Evolutionary conservation across 2,888 invertebrate species (phyloP), one percentile per base, ranked within the genome.

Genomic region (Catocala nupta): DNA sequence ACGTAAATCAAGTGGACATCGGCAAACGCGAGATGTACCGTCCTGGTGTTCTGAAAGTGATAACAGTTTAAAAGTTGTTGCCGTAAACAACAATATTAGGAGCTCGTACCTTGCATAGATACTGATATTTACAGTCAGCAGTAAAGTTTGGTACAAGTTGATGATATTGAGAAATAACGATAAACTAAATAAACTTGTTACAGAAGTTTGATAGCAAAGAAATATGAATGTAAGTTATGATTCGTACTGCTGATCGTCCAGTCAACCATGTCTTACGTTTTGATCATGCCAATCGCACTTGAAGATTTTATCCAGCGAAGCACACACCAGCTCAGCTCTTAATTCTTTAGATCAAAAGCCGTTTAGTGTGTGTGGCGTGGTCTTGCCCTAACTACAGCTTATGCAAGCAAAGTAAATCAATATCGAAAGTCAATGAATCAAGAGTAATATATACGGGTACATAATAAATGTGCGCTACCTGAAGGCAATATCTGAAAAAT

Each of bases 401-500:
- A 91, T 93, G 92, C 90, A 90, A 91, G 92, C 90, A 92, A 92
- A 93, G 92, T 94, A 94, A 94, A 94, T 94, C 94, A 94, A 94
- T 94, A 94, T 92, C 86, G 86, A 92, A 94, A 93, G 93, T 94
- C 94, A 94, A 93, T 94, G 94, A 94, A 94, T 94, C 94, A 94
- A 90, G 93, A 93, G 93, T 93, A 94, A 94, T 94, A 94, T 94
- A 94, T 94, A 93, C 93, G 94, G 94, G 94, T 94, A 94, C 93
- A 94, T 94, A 94, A 94, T 94, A 94, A 94, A 94, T 94, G 94
- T 93, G 92, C 92, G 90, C 94, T 94, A 94, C 94, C 94, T 94
- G 94, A 92, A 94, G 90, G 93, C 93, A 94, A 94, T 94, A 94
- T 94, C 94, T 94, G 93, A 94, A 94, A 94, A 94, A 93, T 94